A percentile compares a stretch with the other conserved stretches of the same genome.
These are phyloP conservation scores for Phlogophora meticulosa DNA, from an alignment of 2,888 invertebrate genomes.

Conservation along the genomic window DNA sequence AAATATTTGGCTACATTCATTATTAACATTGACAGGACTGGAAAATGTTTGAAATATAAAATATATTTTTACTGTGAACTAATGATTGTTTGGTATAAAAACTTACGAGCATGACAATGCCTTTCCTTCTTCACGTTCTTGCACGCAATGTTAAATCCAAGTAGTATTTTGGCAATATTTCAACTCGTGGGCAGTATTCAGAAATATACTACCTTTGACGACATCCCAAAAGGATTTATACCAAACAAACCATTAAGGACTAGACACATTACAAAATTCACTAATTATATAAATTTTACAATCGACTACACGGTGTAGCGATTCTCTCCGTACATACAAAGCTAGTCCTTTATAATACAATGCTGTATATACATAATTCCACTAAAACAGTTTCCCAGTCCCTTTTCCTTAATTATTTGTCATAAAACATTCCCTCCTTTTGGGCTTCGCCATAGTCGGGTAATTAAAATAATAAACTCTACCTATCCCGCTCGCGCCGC, in stretches of 20 bases:
- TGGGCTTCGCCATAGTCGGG: neutral
- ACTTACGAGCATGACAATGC: slow-evolving; percentile 8
- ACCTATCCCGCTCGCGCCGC: slow-evolving; percentile 39
- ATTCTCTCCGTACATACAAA: slow-evolving; percentile 11
- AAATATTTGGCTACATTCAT: slow-evolving; percentile 62
- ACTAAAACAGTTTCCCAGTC: slow-evolving; percentile 55
- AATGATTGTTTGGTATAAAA: slow-evolving; percentile 44
- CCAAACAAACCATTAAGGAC: slow-evolving; percentile 49
- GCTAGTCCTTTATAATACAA: slow-evolving; percentile 57
- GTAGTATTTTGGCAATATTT: slow-evolving; percentile 20
- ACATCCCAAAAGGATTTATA: slow-evolving; percentile 37
- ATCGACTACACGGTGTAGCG: slow-evolving; percentile 3
- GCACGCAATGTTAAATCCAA: neutral
- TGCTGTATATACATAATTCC: slow-evolving; percentile 47
- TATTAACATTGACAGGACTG: slow-evolving; percentile 64
- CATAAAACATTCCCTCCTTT: slow-evolving; percentile 18
- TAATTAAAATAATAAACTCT: slow-evolving; percentile 40
- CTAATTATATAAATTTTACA: slow-evolving; percentile 36
- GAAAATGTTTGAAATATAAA: slow-evolving; percentile 43
- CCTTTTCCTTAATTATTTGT: slow-evolving; percentile 59
- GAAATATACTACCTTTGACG: neutral
- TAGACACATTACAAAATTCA: slow-evolving; percentile 53
- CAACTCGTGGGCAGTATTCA: neutral
- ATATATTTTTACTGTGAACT: slow-evolving; percentile 15
- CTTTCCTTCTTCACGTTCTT: neutral